Evolutionary conservation across 2,797 vertebrate genomes (phyloP).

Genomic region (Poeciliopsis infans): DNA sequence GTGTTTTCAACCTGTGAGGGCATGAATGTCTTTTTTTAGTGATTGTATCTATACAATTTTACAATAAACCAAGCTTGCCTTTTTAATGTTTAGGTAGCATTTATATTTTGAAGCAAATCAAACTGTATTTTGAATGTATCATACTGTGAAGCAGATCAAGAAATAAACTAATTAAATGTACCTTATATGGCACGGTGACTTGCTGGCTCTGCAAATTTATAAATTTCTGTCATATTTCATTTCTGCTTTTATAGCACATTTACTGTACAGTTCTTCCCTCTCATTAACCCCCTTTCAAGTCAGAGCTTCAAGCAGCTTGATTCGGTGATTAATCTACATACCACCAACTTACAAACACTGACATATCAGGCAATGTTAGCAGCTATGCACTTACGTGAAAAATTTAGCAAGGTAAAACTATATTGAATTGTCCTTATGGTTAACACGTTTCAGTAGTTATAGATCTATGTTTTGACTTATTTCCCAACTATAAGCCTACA

Average conservation of each 20-base stretch:
- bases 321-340: background rate
- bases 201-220: conserved; percentile 5
- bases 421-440: background rate
- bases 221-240: conserved; percentile 4
- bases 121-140: background rate
- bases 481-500: background rate
- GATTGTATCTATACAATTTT: background rate
- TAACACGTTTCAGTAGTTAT: background rate
- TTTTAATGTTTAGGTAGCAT: background rate
- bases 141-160: conserved; percentile 3
- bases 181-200: background rate
- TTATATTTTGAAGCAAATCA: background rate
- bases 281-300: conserved; percentile 22
- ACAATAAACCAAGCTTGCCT: background rate
- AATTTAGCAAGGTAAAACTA: background rate
- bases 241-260: conserved; percentile 18
- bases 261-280: conserved; percentile 7
- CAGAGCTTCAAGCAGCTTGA: background rate
- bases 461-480: background rate
- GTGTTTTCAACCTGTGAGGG: background rate
- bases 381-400: background rate
- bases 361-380: background rate
- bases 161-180: conserved; percentile 10
- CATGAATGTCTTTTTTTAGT: background rate
- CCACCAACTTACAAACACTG: background rate